Conservation (phyloP, 2,888 invertebrate genomes). For the Argynnis bischoffii region DNA sequence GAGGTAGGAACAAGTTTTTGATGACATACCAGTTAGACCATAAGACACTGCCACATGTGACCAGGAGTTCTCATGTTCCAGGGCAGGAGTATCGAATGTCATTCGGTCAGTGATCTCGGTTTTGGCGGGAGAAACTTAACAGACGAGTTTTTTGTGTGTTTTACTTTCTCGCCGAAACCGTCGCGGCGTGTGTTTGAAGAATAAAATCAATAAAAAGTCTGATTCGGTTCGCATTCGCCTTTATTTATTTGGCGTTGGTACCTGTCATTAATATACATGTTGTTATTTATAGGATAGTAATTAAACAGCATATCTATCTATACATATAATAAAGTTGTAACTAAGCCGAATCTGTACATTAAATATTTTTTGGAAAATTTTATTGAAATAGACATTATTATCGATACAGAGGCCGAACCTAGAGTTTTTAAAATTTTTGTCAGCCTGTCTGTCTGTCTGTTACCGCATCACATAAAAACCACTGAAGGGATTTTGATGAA, state of each 20-base stretch:
- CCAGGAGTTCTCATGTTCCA: constrained; percentile 36
- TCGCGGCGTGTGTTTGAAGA: constrained; percentile 31
- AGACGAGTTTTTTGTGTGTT: constrained; percentile 74
- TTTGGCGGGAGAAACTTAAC: constrained; percentile 80
- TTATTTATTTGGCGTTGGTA: constrained; percentile 19
- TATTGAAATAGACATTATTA: too few species aligned
- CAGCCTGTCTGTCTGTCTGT: too few species aligned
- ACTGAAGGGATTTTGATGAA: too few species aligned
- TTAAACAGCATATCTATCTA: background rate
- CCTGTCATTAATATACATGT: background rate
- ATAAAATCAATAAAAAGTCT: constrained; percentile 33
- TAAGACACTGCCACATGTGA: constrained; percentile 30
- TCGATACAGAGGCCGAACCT: too few species aligned
- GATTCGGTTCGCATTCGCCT: constrained; percentile 8
- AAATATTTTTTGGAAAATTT: too few species aligned
- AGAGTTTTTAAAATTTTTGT: too few species aligned
- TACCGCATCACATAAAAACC: too few species aligned
- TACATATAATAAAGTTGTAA: too few species aligned
- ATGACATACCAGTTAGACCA: constrained; percentile 31
- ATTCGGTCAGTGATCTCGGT: constrained; percentile 75
- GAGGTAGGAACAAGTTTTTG: constrained; percentile 27
- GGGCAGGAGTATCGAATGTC: constrained; percentile 63
- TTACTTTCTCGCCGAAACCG: constrained; percentile 71
- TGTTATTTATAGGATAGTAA: background rate
- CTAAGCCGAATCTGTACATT: too few species aligned